Evolutionary conservation across 2,888 invertebrate species (phyloP), one percentile per base, ranked within the genome.

Genomic region (Sinhomidia bicolor): DNA sequence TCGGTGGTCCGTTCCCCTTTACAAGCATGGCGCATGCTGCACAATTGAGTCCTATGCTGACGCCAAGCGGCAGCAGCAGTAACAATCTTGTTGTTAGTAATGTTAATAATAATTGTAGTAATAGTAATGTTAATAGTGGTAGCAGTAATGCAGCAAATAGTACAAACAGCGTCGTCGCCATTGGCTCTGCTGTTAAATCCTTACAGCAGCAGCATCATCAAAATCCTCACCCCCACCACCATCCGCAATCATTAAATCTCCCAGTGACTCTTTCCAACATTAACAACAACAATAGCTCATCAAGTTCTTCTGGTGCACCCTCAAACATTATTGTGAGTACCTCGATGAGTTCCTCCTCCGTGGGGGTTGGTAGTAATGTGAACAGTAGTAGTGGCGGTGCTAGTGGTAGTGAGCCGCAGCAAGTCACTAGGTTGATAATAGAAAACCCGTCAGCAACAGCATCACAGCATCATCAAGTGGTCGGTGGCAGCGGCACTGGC

Each of bases 11-110:
- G 93, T 98, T 96, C 94, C 97, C 98, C 60, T 98, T 98, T 93
- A 97, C 97, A 93, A 97, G 97, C 94, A 98, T 98, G 98, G 97
- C 97, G 71, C 97, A 97, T 93, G 97, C 95, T 78, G 95, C 97
- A 90, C 96, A 97, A 90, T 93, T 87, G 47, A 79, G 74, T 68
- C 90, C 88, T 74, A 60, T 88, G 93, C 80, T 92, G 80, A 60
- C 85, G 93, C 80, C 92, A 76, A 85, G 79, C 89, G 89, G 44
- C 80, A 89, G 47, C 89, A 85, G 76, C 89, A 90, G 32, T 84
- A 89, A 57, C 90, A 88, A 54, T 86, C 76, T 76, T 80, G 47
- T 36, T 47, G 23, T 68, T 65, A 86, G 83, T 82, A 82, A 57
- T 86, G 36, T 36, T 36, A 89, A 62, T 23, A 57, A 7, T 57